Percentiles rank a stretch among this genome's conserved stretches.
Evolutionary conservation across 2,797 vertebrate genomes (phyloP).

Genomic region (Lepus townsendii): DNA sequence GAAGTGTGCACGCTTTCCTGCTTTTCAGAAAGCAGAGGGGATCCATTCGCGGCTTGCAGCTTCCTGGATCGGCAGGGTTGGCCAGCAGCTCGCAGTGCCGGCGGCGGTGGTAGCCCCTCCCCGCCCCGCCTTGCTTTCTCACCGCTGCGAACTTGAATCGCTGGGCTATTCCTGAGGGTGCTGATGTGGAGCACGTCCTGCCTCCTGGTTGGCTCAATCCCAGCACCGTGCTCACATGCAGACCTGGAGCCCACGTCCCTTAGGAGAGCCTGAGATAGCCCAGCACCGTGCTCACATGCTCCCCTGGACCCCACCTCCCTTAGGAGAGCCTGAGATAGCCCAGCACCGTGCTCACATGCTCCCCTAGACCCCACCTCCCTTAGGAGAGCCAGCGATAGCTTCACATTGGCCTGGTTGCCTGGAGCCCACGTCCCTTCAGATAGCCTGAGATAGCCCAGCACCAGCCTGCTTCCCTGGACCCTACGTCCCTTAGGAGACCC

Average conservation of each 20-base stretch:
- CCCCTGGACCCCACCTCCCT: too few relatives aligned
- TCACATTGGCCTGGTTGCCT: too few relatives aligned
- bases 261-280: too few relatives aligned
- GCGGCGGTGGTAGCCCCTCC: neutral
- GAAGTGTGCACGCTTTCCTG: constrained; percentile 60
- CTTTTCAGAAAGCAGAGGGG: constrained; percentile 59
- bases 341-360: too few relatives aligned
- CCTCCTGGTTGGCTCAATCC: constrained; percentile 17
- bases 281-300: neutral
- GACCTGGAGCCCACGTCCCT: neutral
- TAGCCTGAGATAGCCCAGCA: too few relatives aligned
- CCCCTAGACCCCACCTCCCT: too few relatives aligned
- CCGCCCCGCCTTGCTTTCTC: constrained; percentile 3
- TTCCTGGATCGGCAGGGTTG: constrained; percentile 74
- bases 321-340: too few relatives aligned
- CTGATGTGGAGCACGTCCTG: neutral
- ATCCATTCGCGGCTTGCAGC: neutral
- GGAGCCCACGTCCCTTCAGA: too few relatives aligned
- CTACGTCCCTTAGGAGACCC: too few relatives aligned
- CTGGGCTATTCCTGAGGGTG: neutral
- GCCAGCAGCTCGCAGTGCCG: constrained; percentile 35
- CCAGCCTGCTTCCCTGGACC: too few relatives aligned
- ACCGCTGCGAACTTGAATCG: neutral
- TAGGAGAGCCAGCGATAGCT: too few relatives aligned
- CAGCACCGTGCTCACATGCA: neutral